Base-by-base conservation (phyloP, 2,888 invertebrate genomes). In the Nomada goodeniana region DNA sequence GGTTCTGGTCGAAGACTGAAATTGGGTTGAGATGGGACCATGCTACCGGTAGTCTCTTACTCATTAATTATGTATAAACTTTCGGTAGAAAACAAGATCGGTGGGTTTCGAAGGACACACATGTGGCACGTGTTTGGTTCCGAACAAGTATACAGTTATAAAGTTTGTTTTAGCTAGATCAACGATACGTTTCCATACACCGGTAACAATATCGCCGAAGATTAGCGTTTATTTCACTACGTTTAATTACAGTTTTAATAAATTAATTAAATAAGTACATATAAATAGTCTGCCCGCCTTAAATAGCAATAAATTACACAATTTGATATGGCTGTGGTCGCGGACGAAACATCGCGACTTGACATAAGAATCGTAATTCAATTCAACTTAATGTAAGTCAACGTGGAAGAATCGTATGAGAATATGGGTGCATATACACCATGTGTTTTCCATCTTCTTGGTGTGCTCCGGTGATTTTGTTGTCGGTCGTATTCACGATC, bases 41-140 rank as follows among this genome's bases (percentile, higher is more conserved):
- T 29, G 20, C 77, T 63, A 68, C 76, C 36, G 75, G 72, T 77
- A 78, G 74, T 85, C 71, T 64, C 83, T 53, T 36, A 70, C 80
- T 87, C 89, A 89, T 91, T 88, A 88, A 90, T 88, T 89, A 90
- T 90, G 86, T 83, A 89, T 90, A 76, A 87, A 85, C 90, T 91
- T 90, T 90, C 90, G 76, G 79, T 88, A 89, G 90, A 91, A 90
- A 91, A 89, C 60, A 77, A 71, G 44, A 76, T 69, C 55, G 68
- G 57, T 10, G 36, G 61, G 59, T 18, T 50, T 53, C 23, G 59
- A 42, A 44, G 20, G 60, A 57, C n/a, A 36, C 26, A 36, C 44
- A 57, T 26, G 52, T 15, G n/a, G n/a, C 63, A 52, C 42, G 10
- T 29, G 60, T 15, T 36, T 1, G 26, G 23, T 59, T 1, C 13